Evolutionary conservation across 1,140 invertebrate genomes (phyloP).

Genomic region (Cataglyphis hispanica): DNA sequence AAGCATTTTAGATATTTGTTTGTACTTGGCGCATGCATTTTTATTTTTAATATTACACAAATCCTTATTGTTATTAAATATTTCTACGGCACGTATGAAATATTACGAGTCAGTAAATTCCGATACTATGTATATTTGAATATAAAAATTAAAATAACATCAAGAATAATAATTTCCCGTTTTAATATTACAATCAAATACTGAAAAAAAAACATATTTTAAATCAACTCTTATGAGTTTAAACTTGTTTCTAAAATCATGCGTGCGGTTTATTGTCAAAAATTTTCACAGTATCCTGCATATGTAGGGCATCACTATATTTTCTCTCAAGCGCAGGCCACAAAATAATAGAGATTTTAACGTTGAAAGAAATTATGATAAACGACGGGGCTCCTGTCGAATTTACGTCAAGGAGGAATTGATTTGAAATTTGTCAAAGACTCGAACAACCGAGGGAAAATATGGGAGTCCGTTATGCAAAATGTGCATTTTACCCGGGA

Average conservation of each 20-base stretch:
- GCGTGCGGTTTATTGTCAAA: slow-evolving; percentile 3
- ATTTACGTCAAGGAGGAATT: slow-evolving; percentile 10
- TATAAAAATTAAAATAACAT: neutral
- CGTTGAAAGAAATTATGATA: neutral
- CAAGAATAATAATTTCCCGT: slow-evolving; percentile 15
- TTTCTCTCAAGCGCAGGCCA: neutral
- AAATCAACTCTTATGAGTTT: neutral
- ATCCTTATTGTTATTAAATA: slow-evolving; percentile 31
- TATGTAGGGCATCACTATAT: neutral
- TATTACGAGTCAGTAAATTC: slow-evolving; percentile 10
- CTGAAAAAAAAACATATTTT: neutral
- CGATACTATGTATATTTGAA: neutral
- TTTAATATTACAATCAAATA: slow-evolving; percentile 15
- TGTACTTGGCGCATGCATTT: neutral
- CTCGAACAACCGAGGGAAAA: neutral
- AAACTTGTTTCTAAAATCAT: slow-evolving; percentile 20
- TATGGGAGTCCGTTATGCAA: neutral
- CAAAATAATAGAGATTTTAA: neutral
- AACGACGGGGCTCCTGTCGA: neutral
- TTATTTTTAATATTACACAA: neutral
- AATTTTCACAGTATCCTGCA: neutral
- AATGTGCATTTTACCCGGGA: neutral
- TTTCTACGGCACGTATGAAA: neutral
- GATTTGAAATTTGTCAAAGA: slow-evolving; percentile 20
- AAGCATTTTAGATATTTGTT: too few relatives aligned